These are phyloP conservation scores for Rutilus rutilus DNA, from an alignment of 2,113 vertebrate genomes.

Conservation along the genomic window DNA sequence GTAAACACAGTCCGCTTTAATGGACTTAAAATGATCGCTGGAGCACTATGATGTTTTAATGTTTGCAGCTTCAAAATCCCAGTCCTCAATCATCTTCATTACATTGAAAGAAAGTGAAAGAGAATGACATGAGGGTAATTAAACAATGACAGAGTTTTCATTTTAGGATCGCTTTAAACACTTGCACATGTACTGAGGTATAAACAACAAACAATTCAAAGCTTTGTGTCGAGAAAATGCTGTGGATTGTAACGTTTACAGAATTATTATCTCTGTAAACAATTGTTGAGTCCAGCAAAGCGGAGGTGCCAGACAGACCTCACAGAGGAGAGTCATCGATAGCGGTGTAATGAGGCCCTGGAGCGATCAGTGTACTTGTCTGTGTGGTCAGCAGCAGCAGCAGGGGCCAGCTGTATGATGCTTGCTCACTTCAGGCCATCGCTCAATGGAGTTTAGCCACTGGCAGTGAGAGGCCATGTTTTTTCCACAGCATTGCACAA, in stretches of 20 bases:
- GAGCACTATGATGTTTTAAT: too few species aligned
- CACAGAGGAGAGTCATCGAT: constrained; percentile 50
- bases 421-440: constrained; percentile 8
- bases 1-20: too few species aligned
- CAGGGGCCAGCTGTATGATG: background rate
- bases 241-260: background rate
- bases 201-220: background rate
- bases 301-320: background rate
- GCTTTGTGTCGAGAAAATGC: background rate
- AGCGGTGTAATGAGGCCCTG: constrained; percentile 55
- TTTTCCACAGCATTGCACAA: constrained; percentile 51
- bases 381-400: constrained; percentile 13
- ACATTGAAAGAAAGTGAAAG: background rate
- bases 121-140: background rate
- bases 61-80: background rate
- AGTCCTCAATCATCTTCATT: background rate
- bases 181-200: background rate
- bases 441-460: constrained; percentile 56
- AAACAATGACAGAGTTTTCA: background rate
- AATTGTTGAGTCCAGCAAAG: background rate
- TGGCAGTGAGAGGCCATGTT: constrained; percentile 41
- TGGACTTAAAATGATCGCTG: too few species aligned
- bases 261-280: constrained; percentile 11
- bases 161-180: background rate
- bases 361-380: constrained; percentile 43